Evolutionary conservation across 2,113 vertebrate genomes (phyloP), one percentile per base, ranked within the genome.

Genomic region (Pagrus major): DNA sequence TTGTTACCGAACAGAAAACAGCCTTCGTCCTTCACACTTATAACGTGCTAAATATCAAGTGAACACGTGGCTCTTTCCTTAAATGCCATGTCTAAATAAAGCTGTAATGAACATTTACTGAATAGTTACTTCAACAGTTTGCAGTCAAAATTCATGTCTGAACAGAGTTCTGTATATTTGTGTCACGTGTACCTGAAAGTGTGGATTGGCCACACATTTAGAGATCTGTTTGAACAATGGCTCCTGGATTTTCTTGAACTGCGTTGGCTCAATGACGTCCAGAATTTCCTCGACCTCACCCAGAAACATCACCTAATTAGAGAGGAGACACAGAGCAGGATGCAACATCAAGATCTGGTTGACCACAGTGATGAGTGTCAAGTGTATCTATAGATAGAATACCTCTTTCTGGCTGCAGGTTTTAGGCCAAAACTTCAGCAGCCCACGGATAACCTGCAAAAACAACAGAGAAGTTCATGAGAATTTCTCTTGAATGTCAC

Each of bases 341-440:
- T 5, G 29, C 37, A 35, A 47, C 8, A 4, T 42, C 5, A 75
- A 20, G 27, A 67, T 6, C 4, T 1, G 7, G 5, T 3, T 25
- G 3, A n/a, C 1, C 0, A 1, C 29, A 18, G 18, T 14, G 1
- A 21, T 11, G 6, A 20, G 41, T 16, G 6, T 21, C 1, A 6
- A 4, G 25, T 5, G 12, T 21, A 31, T 63, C 56, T 15, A 23
- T 9, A 58, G 37, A 63, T 20, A 73, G 51, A 84, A 84, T 90
- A 99, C 98, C 97, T 99, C 98, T 93, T 99, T 99, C 91, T 99
- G 98, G 93, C 98, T 99, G 90, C 97, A 99, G 3, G 97, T 99
- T 95, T 97, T 99, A 44, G 98, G 98, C 98, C 98, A 99, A 87
- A 97, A 97, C 93, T 99, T 99, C 71, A 99, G 94, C 86, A 99